phyloP scores from a whole-genome alignment of 2,113 vertebrate genomes.

The Anarrhichthys ocellatus region DNA sequence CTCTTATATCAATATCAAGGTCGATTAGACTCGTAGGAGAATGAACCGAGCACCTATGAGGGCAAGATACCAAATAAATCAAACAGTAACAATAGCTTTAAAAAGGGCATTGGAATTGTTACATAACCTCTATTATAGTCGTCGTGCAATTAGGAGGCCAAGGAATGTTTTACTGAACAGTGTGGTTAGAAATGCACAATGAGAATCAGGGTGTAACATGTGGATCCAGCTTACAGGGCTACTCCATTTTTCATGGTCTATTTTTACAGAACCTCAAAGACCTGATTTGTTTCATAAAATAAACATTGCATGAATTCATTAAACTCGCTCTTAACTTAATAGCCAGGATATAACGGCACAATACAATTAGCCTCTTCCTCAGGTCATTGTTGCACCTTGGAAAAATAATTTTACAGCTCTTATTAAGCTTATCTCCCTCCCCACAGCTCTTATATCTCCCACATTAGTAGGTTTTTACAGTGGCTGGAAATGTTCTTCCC shows the following conservation, averaged over 20 bases:
- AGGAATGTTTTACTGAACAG: slow-evolving; percentile 8
- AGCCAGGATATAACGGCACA: slow-evolving; percentile 7
- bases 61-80: slow-evolving; percentile 25
- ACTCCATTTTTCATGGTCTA: slow-evolving; percentile 9
- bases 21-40: neutral
- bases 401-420: slow-evolving; percentile 18
- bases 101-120: slow-evolving; percentile 19
- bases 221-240: neutral
- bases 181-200: neutral
- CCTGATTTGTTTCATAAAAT: slow-evolving; percentile 22
- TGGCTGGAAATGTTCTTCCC: slow-evolving; percentile 5
- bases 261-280: slow-evolving; percentile 25
- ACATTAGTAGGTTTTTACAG: slow-evolving; percentile 23
- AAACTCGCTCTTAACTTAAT: slow-evolving; percentile 17
- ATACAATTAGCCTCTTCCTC: slow-evolving; percentile 14
- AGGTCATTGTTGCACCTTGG: slow-evolving; percentile 7
- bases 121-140: neutral
- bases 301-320: slow-evolving; percentile 28
- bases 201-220: slow-evolving; percentile 1
- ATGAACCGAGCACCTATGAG: neutral
- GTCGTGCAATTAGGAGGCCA: slow-evolving; percentile 13
- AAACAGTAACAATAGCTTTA: slow-evolving; percentile 16
- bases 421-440: slow-evolving; percentile 11
- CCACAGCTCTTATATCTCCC: slow-evolving; percentile 16
- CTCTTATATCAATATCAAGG: slow-evolving; percentile 2